Evolutionary conservation across 2,888 invertebrate genomes (phyloP), one percentile per base, ranked within the genome.

Genomic region (Diaphora mendica): DNA sequence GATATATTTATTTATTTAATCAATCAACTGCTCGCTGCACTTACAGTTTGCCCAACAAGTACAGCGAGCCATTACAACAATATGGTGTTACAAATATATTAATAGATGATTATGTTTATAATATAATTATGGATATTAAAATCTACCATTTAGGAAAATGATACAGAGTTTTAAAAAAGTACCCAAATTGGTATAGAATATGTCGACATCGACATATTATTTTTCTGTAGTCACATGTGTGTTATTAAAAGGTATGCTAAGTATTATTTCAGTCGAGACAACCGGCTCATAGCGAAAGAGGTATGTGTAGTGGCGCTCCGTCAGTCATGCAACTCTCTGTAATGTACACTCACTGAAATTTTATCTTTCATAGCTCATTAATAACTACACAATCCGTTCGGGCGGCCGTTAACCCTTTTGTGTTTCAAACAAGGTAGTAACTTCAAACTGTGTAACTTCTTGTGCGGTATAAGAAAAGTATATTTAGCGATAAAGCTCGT

Each of bases 371-470:
- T 67, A 80, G 75, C 79, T 87, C 86, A 88, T 90, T 90, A 87
- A 90, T 87, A 87, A 85, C 86, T 84, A 82, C 79, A 83, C 83
- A 87, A 88, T 87, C 87, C 82, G 77, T 82, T 84, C 81, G 79
- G 80, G 81, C 80, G 75, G 81, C 81, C 84, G 79, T 86, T 86
- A 88, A 87, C 89, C 90, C 87, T 87, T 86, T 82, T 77, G 82
- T 79, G 79, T 77, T 84, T 87, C 86, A 88, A 89, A 89, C 89
- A 88, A 88, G 86, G 86, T 78, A 78, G 85, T 88, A 85, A 87
- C 85, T 84, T 80, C 78, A 79, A 74, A 83, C 82, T 81, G 76
- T 83, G 75, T 81, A 73, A 77, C 74, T 68, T 72, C 72, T 51
- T 39, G 74, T 71, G 65, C 70, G 79, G 81, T 26, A 9, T 72